These are phyloP conservation scores for Anarsia innoxiella DNA, from an alignment of 2,888 invertebrate genomes.

Conservation along the genomic window DNA sequence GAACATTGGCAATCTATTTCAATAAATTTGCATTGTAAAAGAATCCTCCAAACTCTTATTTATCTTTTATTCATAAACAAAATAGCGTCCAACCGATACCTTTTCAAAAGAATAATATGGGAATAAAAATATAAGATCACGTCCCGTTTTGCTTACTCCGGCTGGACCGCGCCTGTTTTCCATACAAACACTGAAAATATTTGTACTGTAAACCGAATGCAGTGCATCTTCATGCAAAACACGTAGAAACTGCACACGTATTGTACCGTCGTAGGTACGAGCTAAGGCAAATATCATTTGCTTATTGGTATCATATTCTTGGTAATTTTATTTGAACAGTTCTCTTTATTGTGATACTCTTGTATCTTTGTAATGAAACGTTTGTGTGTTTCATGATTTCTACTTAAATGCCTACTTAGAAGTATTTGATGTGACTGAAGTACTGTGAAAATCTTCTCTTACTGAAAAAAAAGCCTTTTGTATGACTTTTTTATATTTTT, in stretches of 20 bases:
- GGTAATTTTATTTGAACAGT: slow-evolving; percentile 2
- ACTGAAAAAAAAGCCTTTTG: too few relatives aligned
- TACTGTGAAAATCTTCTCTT: too few relatives aligned
- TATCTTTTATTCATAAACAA: too few relatives aligned
- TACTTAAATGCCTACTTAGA: too few relatives aligned
- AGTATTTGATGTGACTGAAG: too few relatives aligned
- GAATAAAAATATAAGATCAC: slow-evolving; percentile 14
- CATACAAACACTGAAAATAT: slow-evolving; percentile 15
- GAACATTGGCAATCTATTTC: too few relatives aligned
- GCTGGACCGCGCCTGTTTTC: slow-evolving; percentile 11
- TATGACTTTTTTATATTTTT: too few relatives aligned
- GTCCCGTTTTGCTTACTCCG: slow-evolving; percentile 15
- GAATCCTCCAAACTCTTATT: too few relatives aligned
- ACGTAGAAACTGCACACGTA: slow-evolving; percentile 9
- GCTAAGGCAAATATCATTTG: slow-evolving; percentile 12
- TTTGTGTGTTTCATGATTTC: too few relatives aligned
- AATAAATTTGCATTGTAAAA: too few relatives aligned
- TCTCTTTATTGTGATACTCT: too few relatives aligned
- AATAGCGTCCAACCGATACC: slow-evolving; percentile 9
- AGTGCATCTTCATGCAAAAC: slow-evolving; percentile 16
- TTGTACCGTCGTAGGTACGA: slow-evolving; percentile 7
- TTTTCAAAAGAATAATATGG: slow-evolving; percentile 7
- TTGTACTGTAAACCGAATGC: slow-evolving; percentile 17
- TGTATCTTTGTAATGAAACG: too few relatives aligned
- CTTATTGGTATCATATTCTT: slow-evolving; percentile 9